Conservation (phyloP, 2,113 vertebrate species). For the Albula glossodonta region DNA sequence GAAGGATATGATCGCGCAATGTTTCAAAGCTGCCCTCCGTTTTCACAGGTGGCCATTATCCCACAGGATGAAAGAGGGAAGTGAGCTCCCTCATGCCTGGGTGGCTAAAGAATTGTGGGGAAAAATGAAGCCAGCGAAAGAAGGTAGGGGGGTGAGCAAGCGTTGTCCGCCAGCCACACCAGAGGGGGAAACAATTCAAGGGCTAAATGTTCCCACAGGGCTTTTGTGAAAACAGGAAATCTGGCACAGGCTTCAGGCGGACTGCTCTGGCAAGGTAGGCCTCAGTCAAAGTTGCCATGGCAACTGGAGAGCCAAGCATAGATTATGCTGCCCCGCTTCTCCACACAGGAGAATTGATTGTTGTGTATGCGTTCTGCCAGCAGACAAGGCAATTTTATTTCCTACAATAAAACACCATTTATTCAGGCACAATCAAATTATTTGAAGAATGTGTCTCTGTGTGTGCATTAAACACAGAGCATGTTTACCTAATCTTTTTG, state of each 20-base stretch:
- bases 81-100: conserved; percentile 2
- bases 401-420: conserved; percentile 29
- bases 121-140: not conserved
- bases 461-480: conserved; percentile 16
- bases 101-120: conserved; percentile 38
- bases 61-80: conserved; percentile 18
- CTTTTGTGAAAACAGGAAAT: conserved; percentile 52
- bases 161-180: conserved; percentile 24
- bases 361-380: conserved; percentile 30
- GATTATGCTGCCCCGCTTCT: conserved; percentile 34
- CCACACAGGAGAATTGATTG: conserved; percentile 35
- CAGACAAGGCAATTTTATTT: conserved; percentile 33
- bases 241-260: conserved; percentile 45
- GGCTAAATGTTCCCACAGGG: conserved; percentile 50
- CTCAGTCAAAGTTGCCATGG: conserved; percentile 50
- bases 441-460: conserved; percentile 18
- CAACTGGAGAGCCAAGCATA: conserved; percentile 49
- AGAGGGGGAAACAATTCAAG: conserved; percentile 39
- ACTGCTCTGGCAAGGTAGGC: conserved; percentile 40
- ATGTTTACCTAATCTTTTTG: conserved; percentile 15
- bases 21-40: conserved; percentile 8
- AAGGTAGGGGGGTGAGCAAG: not conserved
- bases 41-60: conserved; percentile 44
- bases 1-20: conserved; percentile 20
- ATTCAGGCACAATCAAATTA: conserved; percentile 28